Conservation (phyloP, 2,797 vertebrate species). For the Oryzias dopingdopingensis region DNA sequence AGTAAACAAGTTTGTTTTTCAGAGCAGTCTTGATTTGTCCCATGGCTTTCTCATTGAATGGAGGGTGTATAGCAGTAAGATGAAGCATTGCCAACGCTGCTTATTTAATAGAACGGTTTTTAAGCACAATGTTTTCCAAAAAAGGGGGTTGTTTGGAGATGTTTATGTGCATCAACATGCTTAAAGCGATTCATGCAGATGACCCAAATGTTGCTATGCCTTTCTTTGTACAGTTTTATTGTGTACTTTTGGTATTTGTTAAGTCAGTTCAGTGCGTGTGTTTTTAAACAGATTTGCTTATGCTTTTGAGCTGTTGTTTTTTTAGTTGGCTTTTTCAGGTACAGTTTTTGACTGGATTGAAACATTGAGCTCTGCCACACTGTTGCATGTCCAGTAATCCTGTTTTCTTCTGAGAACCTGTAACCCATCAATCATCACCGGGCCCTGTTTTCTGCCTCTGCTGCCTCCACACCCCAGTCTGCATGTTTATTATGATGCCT, state of each 20-base stretch:
- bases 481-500: slow-evolving; percentile 72
- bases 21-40: slow-evolving; percentile 34
- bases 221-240: neutral
- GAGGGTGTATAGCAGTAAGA: neutral
- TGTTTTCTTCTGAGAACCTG: slow-evolving; percentile 83
- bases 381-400: slow-evolving; percentile 75
- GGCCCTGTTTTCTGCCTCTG: slow-evolving; percentile 54
- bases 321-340: slow-evolving; percentile 13
- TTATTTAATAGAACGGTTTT: neutral
- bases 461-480: slow-evolving; percentile 67
- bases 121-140: no score
- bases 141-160: slow-evolving; percentile 2
- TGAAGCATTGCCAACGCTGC: neutral
- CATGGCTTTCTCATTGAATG: slow-evolving; percentile 11
- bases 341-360: slow-evolving; percentile 31
- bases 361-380: slow-evolving; percentile 56
- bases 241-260: neutral
- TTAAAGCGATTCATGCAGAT: slow-evolving; percentile 10
- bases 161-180: slow-evolving; percentile 13
- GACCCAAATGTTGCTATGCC: neutral
- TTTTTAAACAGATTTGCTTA: slow-evolving; percentile 9
- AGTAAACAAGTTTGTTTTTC: slow-evolving; percentile 76
- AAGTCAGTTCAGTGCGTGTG: neutral
- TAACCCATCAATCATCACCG: slow-evolving; percentile 81
- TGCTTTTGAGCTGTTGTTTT: slow-evolving; percentile 10